Evolutionary conservation across 2,888 invertebrate species (phyloP).

Genomic region (Vanessa cardui): DNA sequence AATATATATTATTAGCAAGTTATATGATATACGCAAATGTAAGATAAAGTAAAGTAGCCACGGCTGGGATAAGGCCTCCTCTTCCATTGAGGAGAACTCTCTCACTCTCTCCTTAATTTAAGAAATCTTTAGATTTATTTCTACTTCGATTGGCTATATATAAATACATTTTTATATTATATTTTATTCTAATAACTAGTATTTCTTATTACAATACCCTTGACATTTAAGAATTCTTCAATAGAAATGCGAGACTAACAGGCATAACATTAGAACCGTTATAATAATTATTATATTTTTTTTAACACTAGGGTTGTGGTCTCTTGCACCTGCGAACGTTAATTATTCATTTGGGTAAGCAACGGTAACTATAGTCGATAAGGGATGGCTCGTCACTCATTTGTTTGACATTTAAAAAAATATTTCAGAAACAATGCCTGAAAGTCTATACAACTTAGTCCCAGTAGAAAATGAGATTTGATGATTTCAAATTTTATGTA

Average conservation of each 20-base stretch:
- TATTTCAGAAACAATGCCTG: background rate
- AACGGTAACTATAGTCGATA: background rate
- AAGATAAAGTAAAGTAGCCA: no score
- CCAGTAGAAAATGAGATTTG: no score
- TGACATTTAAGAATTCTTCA: background rate
- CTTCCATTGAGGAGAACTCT: no score
- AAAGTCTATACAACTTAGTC: no score
- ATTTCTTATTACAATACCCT: background rate
- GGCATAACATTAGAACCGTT: constrained; percentile 33
- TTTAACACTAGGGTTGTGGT: constrained; percentile 26
- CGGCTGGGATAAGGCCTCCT: no score
- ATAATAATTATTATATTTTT: constrained; percentile 31
- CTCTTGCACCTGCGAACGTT: constrained; percentile 31
- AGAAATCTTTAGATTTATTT: no score
- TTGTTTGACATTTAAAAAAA: background rate
- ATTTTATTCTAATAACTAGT: background rate
- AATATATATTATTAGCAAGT: no score
- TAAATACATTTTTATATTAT: no score
- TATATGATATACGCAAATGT: no score
- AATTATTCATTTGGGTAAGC: constrained; percentile 15
- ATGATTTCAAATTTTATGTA: no score
- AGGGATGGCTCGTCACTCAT: background rate
- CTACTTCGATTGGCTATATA: no score
- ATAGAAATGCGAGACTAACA: constrained; percentile 32
- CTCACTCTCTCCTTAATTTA: no score